A percentile compares a stretch with the other conserved stretches of the same genome.
Conservation (phyloP, 2,113 vertebrate genomes). For the Stictonetta naevosa region DNA sequence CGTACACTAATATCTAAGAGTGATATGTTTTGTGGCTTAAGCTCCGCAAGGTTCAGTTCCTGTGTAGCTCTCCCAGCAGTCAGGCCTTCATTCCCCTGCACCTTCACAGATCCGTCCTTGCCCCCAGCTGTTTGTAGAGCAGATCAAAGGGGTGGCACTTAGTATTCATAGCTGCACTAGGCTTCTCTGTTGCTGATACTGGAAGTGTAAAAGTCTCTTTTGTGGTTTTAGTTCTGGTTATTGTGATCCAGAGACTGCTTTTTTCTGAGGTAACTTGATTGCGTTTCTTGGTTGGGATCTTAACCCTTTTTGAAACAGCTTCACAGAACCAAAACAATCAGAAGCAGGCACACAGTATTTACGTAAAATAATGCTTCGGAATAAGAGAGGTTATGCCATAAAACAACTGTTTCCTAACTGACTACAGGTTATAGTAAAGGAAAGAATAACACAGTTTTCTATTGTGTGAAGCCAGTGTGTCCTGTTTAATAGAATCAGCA, state of each 20-base stretch:
- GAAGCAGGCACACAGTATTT: neutral
- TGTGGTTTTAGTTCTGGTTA: neutral
- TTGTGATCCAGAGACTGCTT: neutral
- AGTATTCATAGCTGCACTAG: neutral
- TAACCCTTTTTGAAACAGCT: neutral
- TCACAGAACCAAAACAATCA: neutral
- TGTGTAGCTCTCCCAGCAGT: neutral
- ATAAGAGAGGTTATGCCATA: neutral
- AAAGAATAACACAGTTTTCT: neutral
- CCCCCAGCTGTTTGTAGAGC: neutral
- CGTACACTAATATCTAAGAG: neutral
- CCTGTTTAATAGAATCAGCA: neutral
- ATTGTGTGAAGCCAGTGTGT: neutral
- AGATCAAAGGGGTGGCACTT: neutral
- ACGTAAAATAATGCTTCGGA: neutral
- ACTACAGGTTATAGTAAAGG: neutral
- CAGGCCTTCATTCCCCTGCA: neutral
- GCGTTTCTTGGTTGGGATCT: neutral
- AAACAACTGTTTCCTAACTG: neutral
- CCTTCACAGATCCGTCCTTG: neutral
- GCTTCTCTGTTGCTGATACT: neutral
- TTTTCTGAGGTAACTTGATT: neutral
- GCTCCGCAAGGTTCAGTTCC: neutral
- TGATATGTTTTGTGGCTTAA: neutral
- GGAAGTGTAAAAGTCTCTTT: neutral